phyloP scores from a whole-genome alignment of 2,797 vertebrate genomes.

The Periophthalmus magnuspinnatus region DNA sequence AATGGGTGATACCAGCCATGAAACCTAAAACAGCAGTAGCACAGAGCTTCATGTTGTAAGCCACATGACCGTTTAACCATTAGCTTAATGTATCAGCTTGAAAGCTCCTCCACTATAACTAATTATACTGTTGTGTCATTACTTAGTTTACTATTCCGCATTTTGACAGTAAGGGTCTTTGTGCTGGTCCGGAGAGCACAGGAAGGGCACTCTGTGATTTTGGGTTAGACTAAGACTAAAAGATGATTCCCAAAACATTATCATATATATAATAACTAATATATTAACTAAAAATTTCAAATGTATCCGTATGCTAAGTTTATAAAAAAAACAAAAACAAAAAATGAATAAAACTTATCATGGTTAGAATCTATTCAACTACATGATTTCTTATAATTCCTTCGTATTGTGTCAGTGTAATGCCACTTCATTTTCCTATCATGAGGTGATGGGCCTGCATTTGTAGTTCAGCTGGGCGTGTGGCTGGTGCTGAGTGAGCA shows the following conservation, averaged over 20 bases:
- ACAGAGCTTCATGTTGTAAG: slow-evolving; percentile 12
- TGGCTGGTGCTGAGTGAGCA: slow-evolving; percentile 43
- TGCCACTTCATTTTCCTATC: slow-evolving; percentile 16
- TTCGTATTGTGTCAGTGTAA: slow-evolving; percentile 5
- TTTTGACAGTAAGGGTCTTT: background rate
- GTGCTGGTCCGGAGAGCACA: background rate
- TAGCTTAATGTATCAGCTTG: slow-evolving; percentile 8
- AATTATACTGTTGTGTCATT: slow-evolving; percentile 6
- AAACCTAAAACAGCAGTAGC: slow-evolving; percentile 12
- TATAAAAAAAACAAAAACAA: background rate
- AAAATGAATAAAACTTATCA: too few relatives aligned
- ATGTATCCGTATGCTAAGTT: background rate
- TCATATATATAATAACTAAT: too few relatives aligned
- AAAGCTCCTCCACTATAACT: slow-evolving; percentile 8
- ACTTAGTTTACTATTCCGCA: background rate
- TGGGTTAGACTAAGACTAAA: background rate
- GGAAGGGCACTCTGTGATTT: background rate
- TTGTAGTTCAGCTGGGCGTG: slow-evolving; percentile 56
- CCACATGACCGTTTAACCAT: slow-evolving; percentile 11
- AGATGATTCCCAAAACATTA: background rate
- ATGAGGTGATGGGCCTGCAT: slow-evolving; percentile 26
- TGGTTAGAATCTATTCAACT: background rate
- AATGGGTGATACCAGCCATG: background rate
- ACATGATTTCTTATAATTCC: background rate
- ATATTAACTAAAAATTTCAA: too few relatives aligned